Base-by-base conservation (phyloP, 2,113 vertebrate species). In the Capricornis sumatraensis region DNA sequence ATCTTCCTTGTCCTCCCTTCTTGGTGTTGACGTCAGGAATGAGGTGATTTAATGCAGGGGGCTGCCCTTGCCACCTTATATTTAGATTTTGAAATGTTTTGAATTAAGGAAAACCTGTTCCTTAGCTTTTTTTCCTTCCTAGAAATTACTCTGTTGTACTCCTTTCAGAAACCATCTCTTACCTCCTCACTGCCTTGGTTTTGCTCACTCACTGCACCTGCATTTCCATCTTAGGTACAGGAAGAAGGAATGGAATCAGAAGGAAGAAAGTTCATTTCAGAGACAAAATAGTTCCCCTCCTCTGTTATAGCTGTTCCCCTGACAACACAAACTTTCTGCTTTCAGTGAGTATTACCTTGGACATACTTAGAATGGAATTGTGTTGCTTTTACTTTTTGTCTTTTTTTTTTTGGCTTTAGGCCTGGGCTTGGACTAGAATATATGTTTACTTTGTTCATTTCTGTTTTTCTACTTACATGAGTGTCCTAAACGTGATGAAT, bases 161-260 rank as follows among this genome's bases (percentile, higher is more conserved):
- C 79, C 43, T 96, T 92, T 94, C 11, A 50, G n/a, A 95, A 93
- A 55, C 15, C 11, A 1, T 14, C 25, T 58, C 84, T 96, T 52
- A 71, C 57, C 21, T 92, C 6, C 50, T 2, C 7, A 25, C 47
- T 74, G 8, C 78, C 55, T 85, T 62, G 58, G 53, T 78, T 93
- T 93, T 96, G 78, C 81, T 67, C 78, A 88, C 82, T 97, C 86
- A 97, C 43, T 86, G 92, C 78, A 53, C 92, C 43, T 97, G 87
- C 86, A 33, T 97, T 95, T 97, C 86, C 60, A 27, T 96, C 92
- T 88, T 96, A 98, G 98, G 97, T 97, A 96, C 94, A 97, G 96
- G 95, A 98, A 98, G 96, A 97, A 98, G 97, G 97, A 97, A 98
- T 98, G 98, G 98, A 97, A 95, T 89, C 85, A 55, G 96, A 98